Percentiles rank a stretch among this genome's conserved stretches.
Conservation (phyloP, 2,888 invertebrate species). For the Lamellibrachia satsuma region DNA sequence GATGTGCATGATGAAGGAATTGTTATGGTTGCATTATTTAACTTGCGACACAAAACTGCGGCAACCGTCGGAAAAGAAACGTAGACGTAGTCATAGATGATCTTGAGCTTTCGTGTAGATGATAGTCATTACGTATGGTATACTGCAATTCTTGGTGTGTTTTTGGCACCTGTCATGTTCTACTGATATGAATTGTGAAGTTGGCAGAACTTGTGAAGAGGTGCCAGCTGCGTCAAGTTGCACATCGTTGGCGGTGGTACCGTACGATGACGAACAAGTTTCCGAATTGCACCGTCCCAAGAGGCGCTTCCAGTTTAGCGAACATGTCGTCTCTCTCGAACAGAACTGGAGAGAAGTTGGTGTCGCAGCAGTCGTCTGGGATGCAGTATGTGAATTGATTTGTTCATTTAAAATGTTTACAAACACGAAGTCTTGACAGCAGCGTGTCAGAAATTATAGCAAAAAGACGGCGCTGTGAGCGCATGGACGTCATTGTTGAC, state of each 20-base stretch:
- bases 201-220: neutral
- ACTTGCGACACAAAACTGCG: neutral
- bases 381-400: slow-evolving; percentile 52
- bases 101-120: neutral
- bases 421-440: neutral
- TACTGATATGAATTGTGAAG: neutral
- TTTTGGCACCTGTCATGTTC: neutral
- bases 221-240: neutral
- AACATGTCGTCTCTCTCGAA: slow-evolving; percentile 42
- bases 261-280: slow-evolving; percentile 36
- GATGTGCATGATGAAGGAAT: neutral
- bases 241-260: slow-evolving; percentile 33
- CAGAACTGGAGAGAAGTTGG: slow-evolving; percentile 60
- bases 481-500: neutral
- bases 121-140: neutral
- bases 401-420: neutral
- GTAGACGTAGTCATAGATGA: neutral
- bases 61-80: neutral
- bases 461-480: neutral
- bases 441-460: neutral
- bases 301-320: slow-evolving; percentile 33
- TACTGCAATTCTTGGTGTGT: neutral
- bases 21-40: neutral
- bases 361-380: slow-evolving; percentile 65
- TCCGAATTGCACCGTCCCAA: slow-evolving; percentile 33